Evolutionary conservation across 2,113 vertebrate species (phyloP).

Genomic region (Galbula dea): DNA sequence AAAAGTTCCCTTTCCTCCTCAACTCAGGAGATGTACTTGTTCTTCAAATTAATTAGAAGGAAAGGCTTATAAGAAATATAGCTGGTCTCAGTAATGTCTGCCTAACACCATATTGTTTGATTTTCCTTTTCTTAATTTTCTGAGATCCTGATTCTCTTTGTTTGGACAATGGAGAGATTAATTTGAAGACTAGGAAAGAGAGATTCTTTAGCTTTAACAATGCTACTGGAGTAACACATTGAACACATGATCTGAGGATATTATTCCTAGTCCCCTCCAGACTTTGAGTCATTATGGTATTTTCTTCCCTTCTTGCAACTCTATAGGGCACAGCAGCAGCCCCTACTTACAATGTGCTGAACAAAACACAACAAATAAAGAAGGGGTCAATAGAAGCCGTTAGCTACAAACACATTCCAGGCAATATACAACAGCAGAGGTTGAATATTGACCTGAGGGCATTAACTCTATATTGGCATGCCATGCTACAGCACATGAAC

Average conservation of each 20-base stretch:
- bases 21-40: neutral
- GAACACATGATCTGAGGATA: neutral
- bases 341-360: slow-evolving; percentile 37
- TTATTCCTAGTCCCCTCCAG: slow-evolving; percentile 49
- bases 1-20: neutral
- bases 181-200: neutral
- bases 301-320: slow-evolving; percentile 6
- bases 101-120: neutral
- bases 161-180: neutral
- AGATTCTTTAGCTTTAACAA: neutral
- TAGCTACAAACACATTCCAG: slow-evolving; percentile 59
- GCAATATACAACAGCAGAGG: slow-evolving; percentile 74
- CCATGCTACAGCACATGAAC: slow-evolving; percentile 82
- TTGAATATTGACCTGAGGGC: slow-evolving; percentile 77
- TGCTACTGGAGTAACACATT: neutral
- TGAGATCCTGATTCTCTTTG: neutral
- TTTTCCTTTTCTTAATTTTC: neutral
- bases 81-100: neutral
- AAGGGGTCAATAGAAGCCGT: slow-evolving; percentile 59
- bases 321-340: neutral
- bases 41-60: neutral
- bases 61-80: neutral
- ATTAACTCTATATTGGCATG: slow-evolving; percentile 71
- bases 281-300: slow-evolving; percentile 66
- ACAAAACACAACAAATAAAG: slow-evolving; percentile 51